Percentiles rank a stretch among this genome's conserved stretches.
These are phyloP conservation scores for Mastigias papua DNA, from an alignment of 30 jellyfish, hydroid and myxozoan genomes.

Conservation along the genomic window DNA sequence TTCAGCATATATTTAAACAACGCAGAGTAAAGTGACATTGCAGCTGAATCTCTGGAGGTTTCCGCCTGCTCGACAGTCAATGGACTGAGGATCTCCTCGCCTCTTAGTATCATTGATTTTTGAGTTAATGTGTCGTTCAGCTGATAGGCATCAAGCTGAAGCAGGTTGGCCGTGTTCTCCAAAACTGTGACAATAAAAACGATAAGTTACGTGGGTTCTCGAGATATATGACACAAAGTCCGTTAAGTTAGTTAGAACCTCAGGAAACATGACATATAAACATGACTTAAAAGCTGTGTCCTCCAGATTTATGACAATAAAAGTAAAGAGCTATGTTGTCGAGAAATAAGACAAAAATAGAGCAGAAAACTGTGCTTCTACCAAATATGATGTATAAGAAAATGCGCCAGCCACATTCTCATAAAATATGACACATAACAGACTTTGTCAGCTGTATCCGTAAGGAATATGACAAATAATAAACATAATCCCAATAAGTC, in stretches of 20 bases:
- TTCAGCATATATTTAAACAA: conserved; percentile 86
- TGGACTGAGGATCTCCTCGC: conserved; percentile 95
- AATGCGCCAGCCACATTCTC: too few relatives aligned
- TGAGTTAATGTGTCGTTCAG: conserved; percentile 91
- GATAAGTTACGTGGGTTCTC: background rate
- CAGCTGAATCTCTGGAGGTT: conserved; percentile 91
- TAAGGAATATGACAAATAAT: background rate
- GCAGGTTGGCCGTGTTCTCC: conserved; percentile 85
- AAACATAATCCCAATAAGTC: background rate
- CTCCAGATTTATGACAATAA: too few relatives aligned
- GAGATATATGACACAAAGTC: background rate
- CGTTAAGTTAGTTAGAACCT: too few relatives aligned
- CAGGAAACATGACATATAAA: background rate
- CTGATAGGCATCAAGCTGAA: conserved; percentile 85
- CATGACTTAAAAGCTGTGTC: too few relatives aligned
- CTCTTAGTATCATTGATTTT: conserved; percentile 91
- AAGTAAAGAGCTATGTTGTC: too few relatives aligned
- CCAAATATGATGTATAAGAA: too few relatives aligned
- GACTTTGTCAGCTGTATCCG: background rate
- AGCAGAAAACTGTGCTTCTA: too few relatives aligned
- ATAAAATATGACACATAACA: too few relatives aligned
- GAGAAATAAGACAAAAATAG: too few relatives aligned
- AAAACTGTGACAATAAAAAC: conserved; percentile 56
- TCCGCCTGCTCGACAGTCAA: conserved; percentile 96
- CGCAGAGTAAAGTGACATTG: conserved; percentile 94